phyloP scores from a whole-genome alignment of 2,113 vertebrate genomes.

The Vanacampus margaritifer region DNA sequence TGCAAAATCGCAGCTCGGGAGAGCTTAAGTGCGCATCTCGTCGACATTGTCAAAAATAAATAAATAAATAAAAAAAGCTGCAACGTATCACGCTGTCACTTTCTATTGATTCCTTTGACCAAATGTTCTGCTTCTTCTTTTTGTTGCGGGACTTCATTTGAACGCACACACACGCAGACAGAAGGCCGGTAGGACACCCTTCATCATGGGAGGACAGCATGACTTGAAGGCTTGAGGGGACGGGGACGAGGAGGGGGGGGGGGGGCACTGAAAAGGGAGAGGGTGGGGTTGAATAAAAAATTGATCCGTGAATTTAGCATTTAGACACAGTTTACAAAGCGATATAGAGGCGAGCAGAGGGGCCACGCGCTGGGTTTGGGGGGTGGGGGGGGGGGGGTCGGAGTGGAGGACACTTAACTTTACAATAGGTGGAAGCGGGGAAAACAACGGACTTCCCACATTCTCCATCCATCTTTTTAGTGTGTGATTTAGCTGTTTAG shows the following conservation, averaged over 20 bases:
- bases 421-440: constrained; percentile 65
- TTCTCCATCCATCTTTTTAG: constrained; percentile 43
- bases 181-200: constrained; percentile 36
- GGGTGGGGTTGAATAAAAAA: constrained; percentile 74
- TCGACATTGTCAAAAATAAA: not conserved
- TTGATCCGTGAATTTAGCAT: constrained; percentile 78
- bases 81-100: constrained; percentile 1
- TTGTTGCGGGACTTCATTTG: not conserved
- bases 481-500: constrained; percentile 61
- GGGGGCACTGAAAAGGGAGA: constrained; percentile 54
- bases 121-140: constrained; percentile 6
- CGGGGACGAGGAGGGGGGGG: constrained; percentile 55
- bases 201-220: constrained; percentile 61
- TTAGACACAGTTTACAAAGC: constrained; percentile 81
- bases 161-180: constrained; percentile 1
- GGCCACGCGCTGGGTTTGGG: constrained; percentile 16
- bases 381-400: constrained; percentile 27
- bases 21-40: not conserved
- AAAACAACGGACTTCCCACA: not conserved
- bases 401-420: constrained; percentile 64
- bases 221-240: constrained; percentile 59
- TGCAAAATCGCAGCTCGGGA: not conserved
- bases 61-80: not conserved
- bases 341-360: constrained; percentile 53
- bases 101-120: constrained; percentile 5